A percentile compares a stretch with the other conserved stretches of the same genome.
These are phyloP conservation scores for Sternotherus odoratus DNA, from an alignment of 2,797 vertebrate genomes.

Conservation along the genomic window DNA sequence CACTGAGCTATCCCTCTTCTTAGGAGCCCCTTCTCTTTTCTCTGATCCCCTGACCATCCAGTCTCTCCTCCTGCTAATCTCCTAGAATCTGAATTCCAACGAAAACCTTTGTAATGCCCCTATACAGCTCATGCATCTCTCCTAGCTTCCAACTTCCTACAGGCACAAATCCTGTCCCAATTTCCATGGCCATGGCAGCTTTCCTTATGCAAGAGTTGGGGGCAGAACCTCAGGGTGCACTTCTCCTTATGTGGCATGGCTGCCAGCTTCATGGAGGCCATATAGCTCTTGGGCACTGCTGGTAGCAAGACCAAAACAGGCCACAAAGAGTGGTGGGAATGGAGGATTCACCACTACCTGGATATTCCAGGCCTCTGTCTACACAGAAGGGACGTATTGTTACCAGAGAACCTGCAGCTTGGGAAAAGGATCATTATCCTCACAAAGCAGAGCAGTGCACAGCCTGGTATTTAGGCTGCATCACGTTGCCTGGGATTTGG, in stretches of 20 bases:
- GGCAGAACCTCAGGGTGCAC: rapidly evolving
- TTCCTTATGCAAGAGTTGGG: background rate
- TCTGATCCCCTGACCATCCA: background rate
- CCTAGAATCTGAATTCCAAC: background rate
- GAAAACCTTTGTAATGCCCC: too few relatives aligned
- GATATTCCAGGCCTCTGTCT: background rate
- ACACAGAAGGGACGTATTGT: background rate
- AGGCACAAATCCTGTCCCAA: background rate
- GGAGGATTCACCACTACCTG: background rate
- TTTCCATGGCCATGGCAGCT: background rate
- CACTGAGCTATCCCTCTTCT: background rate
- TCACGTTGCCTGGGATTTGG: background rate
- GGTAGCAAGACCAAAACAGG: rapidly evolving
- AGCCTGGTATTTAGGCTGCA: background rate
- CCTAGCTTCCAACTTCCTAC: background rate
- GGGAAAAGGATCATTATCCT: background rate
- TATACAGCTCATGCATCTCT: background rate
- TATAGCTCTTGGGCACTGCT: background rate
- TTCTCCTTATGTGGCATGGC: background rate
- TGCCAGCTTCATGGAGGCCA: too few relatives aligned
- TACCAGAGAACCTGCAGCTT: background rate
- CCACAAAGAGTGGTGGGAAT: background rate
- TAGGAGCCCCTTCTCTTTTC: background rate
- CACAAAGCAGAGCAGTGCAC: background rate
- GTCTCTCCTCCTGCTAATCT: background rate